A percentile compares a stretch with the other conserved stretches of the same genome.
Conservation (phyloP, 2,113 vertebrate species). For the Phyllopteryx taeniolatus region DNA sequence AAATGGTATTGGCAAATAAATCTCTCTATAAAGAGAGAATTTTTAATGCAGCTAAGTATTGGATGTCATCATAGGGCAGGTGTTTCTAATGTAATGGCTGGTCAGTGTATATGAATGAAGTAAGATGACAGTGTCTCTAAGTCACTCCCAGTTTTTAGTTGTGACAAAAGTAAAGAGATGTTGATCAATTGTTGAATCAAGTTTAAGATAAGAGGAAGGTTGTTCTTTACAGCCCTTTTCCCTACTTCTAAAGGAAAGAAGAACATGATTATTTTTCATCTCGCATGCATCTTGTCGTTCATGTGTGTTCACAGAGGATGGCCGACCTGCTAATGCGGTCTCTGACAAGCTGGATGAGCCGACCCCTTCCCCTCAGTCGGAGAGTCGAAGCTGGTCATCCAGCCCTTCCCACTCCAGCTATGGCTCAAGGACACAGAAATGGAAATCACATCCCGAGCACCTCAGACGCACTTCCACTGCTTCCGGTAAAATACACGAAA, state of each 20-base stretch:
- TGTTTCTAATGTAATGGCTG: no score
- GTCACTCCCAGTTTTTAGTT: no score
- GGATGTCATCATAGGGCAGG: no score
- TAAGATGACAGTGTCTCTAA: no score
- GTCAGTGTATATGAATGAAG: no score
- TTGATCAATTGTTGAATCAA: no score
- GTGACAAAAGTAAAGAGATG: no score
- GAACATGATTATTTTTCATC: background rate
- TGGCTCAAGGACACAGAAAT: slow-evolving; percentile 66
- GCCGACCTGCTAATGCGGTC: slow-evolving; percentile 62
- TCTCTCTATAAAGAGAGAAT: no score
- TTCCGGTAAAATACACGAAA: slow-evolving; percentile 74
- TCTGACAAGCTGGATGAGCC: slow-evolving; percentile 78
- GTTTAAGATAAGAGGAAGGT: no score
- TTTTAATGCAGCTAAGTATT: no score
- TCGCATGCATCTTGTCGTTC: slow-evolving; percentile 1
- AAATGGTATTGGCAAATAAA: no score
- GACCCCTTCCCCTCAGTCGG: slow-evolving; percentile 73
- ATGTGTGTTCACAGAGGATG: slow-evolving; percentile 71
- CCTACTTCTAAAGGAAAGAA: background rate
- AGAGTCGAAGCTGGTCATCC: slow-evolving; percentile 80
- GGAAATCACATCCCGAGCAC: slow-evolving; percentile 80
- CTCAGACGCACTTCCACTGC: slow-evolving; percentile 80
- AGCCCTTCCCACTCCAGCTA: slow-evolving; percentile 81
- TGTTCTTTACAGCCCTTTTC: no score